These are phyloP conservation scores for Campylomormyrus numenius DNA, from an alignment of 2,113 vertebrate species.

Conservation along the genomic window DNA sequence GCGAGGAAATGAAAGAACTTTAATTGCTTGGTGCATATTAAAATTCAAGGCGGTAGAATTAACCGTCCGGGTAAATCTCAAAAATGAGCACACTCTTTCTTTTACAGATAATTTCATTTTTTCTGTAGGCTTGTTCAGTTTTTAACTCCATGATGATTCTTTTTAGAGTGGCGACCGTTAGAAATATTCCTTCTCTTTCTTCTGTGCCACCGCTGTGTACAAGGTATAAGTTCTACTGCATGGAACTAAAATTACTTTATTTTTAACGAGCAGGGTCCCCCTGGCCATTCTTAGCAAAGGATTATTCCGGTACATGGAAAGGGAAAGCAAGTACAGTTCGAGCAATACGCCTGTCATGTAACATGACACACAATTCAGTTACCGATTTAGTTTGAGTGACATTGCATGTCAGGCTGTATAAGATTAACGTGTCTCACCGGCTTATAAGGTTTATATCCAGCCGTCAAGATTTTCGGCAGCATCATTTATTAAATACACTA, in stretches of 20 bases:
- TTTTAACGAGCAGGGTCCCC: neutral
- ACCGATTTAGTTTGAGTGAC: neutral
- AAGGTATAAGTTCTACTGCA: neutral
- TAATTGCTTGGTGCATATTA: conserved; percentile 77
- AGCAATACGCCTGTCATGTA: neutral
- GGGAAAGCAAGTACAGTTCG: neutral
- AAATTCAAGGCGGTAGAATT: conserved; percentile 54
- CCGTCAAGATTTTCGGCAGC: neutral
- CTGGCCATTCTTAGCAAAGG: neutral
- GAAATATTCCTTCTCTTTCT: neutral
- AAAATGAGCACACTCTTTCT: neutral
- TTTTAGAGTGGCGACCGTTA: neutral
- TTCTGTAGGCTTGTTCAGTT: neutral
- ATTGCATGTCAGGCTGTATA: neutral
- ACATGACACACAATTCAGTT: neutral
- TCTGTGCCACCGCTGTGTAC: neutral
- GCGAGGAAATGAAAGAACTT: conserved; percentile 54
- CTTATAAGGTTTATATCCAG: neutral
- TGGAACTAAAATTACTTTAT: neutral
- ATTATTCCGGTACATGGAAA: neutral
- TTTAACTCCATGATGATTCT: neutral
- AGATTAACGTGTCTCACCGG: neutral
- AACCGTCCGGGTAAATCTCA: neutral
- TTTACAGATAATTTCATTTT: conserved; percentile 14
- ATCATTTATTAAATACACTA: conserved; percentile 26